Percentiles rank a stretch among this genome's conserved stretches.
These are phyloP conservation scores for Lutraria rhynchaena DNA, from an alignment of 1,140 invertebrate genomes.

Conservation along the genomic window DNA sequence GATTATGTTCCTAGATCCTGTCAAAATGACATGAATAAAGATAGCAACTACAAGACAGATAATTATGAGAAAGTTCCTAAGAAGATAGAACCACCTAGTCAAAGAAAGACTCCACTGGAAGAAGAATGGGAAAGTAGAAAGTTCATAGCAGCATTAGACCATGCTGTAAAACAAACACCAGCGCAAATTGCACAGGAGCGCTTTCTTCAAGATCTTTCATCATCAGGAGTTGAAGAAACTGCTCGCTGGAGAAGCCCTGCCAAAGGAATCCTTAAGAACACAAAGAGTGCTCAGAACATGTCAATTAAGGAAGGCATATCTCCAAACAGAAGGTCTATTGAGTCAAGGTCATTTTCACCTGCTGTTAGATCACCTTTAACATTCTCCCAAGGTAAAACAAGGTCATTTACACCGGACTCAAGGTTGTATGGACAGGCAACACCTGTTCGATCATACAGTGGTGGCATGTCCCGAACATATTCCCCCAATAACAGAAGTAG, in stretches of 20 bases:
- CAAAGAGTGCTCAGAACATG: conserved; percentile 67
- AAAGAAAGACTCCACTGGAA: conserved; percentile 28
- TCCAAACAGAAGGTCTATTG: conserved; percentile 48
- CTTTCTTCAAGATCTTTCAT: conserved; percentile 41
- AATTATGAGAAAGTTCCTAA: conserved; percentile 24
- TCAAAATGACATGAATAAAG: conserved; percentile 32
- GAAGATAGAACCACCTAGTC: conserved; percentile 34
- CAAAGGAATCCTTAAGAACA: conserved; percentile 69
- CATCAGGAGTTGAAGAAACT: conserved; percentile 39
- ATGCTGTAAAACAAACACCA: conserved; percentile 59
- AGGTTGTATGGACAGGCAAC: conserved; percentile 32
- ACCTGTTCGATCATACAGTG: conserved; percentile 2
- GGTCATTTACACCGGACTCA: conserved; percentile 44
- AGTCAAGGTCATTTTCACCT: conserved; percentile 59
- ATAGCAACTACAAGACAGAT: conserved; percentile 51
- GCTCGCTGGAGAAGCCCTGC: conserved; percentile 41
- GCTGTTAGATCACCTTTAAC: conserved; percentile 42
- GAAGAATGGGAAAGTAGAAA: conserved; percentile 56
- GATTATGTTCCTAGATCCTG: conserved; percentile 38
- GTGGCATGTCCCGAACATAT: conserved; percentile 35
- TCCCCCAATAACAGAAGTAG: conserved; percentile 48
- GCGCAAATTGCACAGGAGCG: conserved; percentile 47
- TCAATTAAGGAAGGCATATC: conserved; percentile 62
- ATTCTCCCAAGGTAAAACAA: conserved; percentile 30
- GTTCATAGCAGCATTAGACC: conserved; percentile 65